Evolutionary conservation across 2,888 invertebrate species (phyloP).

Genomic region (Oxycera nigricornis): DNA sequence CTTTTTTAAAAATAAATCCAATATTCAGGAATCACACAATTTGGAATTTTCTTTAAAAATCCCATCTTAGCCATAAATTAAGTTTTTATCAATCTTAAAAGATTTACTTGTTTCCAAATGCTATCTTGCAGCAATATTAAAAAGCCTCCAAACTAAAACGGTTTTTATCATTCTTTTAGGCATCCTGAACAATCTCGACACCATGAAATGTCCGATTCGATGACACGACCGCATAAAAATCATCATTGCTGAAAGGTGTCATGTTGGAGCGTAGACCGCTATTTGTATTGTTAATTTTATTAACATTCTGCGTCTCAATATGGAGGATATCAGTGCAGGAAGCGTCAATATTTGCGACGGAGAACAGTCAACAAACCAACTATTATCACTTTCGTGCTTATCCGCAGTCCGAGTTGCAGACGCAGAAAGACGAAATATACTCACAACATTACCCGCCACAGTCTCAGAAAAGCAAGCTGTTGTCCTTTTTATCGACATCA

Average conservation of each 20-base stretch:
- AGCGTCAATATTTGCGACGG: constrained; percentile 51
- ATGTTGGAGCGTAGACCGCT: constrained; percentile 61
- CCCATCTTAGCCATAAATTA: no score
- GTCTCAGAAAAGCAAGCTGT: constrained; percentile 12
- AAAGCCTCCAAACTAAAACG: no score
- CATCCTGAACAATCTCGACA: not conserved
- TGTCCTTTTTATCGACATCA: constrained; percentile 40
- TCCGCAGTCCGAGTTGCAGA: not conserved
- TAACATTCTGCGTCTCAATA: constrained; percentile 59
- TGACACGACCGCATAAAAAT: constrained; percentile 19
- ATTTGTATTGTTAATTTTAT: constrained; percentile 58
- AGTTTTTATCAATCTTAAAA: no score
- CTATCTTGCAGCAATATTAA: no score
- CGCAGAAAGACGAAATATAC: not conserved
- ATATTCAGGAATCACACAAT: no score
- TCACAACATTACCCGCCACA: not conserved
- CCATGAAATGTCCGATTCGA: constrained; percentile 25
- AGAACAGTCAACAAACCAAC: constrained; percentile 47
- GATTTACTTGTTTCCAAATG: no score
- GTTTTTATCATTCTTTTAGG: not conserved
- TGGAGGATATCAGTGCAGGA: constrained; percentile 61
- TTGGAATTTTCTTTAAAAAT: no score
- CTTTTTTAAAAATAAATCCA: no score
- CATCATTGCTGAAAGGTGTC: constrained; percentile 45
- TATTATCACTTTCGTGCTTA: constrained; percentile 34